Evolutionary conservation across 2,113 vertebrate genomes (phyloP).

Genomic region (Dunckerocampus dactyliophorus): DNA sequence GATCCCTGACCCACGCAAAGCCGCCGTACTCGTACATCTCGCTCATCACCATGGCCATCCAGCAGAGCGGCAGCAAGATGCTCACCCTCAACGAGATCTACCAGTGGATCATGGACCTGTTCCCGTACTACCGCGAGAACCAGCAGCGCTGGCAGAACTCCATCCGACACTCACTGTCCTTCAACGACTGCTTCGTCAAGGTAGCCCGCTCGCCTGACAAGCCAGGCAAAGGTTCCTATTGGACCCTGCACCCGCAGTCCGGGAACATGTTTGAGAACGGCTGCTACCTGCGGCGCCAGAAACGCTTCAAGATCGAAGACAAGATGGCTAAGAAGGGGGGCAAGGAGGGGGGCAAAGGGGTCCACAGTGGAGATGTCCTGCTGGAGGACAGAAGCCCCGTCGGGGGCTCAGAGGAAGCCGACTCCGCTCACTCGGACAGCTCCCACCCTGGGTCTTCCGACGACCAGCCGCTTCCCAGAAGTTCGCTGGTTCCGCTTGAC

Average conservation of each 20-base stretch:
- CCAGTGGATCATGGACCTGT: slow-evolving; percentile 95
- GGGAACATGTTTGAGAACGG: slow-evolving; percentile 94
- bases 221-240: slow-evolving; percentile 88
- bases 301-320: slow-evolving; percentile 88
- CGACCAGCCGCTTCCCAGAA: slow-evolving; percentile 64
- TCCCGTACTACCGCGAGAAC: slow-evolving; percentile 89
- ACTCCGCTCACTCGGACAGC: slow-evolving; percentile 76
- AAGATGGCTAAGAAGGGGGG: slow-evolving; percentile 67
- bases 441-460: slow-evolving; percentile 75
- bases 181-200: slow-evolving; percentile 92
- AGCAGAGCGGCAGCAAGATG: slow-evolving; percentile 89
- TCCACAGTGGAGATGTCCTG: slow-evolving; percentile 55
- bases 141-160: slow-evolving; percentile 93
- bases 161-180: slow-evolving; percentile 89
- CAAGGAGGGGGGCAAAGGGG: slow-evolving; percentile 54
- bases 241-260: slow-evolving; percentile 87
- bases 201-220: slow-evolving; percentile 87
- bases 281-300: slow-evolving; percentile 88
- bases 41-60: slow-evolving; percentile 92
- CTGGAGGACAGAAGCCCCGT: slow-evolving; percentile 66
- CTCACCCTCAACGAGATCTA: slow-evolving; percentile 90
- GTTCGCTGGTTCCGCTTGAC: slow-evolving; percentile 66
- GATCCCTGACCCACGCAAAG: slow-evolving; percentile 86
- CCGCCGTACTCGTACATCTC: slow-evolving; percentile 91
- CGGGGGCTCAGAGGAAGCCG: slow-evolving; percentile 71